Evolutionary conservation across 2,113 vertebrate genomes (phyloP).

Genomic region (Trochalopteron elliotii): DNA sequence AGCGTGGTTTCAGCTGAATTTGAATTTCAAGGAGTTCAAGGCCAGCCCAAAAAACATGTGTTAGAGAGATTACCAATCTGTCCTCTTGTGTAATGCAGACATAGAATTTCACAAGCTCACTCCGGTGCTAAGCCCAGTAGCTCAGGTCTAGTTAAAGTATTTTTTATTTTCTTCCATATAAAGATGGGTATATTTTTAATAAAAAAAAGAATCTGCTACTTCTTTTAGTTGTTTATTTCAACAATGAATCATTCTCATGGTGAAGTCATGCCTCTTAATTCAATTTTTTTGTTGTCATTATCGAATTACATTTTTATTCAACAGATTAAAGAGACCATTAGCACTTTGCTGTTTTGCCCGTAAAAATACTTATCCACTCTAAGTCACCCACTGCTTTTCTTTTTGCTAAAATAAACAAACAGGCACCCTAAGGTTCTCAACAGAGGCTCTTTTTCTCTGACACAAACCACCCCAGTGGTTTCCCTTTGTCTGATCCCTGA

Average conservation of each 20-base stretch:
- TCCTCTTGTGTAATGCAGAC: background rate
- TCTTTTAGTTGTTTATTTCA: background rate
- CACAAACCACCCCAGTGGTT: background rate
- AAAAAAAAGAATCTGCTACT: background rate
- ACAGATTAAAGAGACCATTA: background rate
- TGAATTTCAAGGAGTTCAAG: background rate
- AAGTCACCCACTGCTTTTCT: background rate
- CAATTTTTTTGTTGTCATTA: background rate
- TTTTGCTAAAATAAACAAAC: background rate
- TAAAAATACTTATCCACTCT: background rate
- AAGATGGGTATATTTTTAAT: background rate
- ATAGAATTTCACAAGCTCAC: background rate
- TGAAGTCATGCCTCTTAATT: background rate
- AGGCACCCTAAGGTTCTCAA: background rate
- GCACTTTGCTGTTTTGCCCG: background rate
- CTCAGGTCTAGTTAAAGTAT: background rate
- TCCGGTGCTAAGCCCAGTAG: background rate
- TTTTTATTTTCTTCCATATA: background rate
- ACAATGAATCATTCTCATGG: background rate
- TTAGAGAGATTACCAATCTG: background rate
- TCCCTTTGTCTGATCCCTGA: rapidly evolving
- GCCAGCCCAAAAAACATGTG: background rate
- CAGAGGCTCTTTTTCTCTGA: background rate
- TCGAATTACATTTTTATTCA: background rate
- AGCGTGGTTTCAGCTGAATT: background rate